A percentile compares a stretch with the other conserved stretches of the same genome.
Conservation (phyloP, 2,888 invertebrate genomes). For the Trilocha varians region DNA sequence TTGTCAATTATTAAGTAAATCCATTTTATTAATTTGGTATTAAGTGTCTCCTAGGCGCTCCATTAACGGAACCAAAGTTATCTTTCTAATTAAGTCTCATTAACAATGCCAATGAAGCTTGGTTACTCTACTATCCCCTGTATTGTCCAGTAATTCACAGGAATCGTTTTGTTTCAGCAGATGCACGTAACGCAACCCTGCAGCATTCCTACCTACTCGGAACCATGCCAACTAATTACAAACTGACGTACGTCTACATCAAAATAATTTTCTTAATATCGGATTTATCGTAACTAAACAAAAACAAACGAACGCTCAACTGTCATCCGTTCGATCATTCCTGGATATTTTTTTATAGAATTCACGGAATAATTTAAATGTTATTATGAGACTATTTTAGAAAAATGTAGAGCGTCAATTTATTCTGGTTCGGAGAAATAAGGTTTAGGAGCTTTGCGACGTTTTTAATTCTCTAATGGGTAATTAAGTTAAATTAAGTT, state of each 20-base stretch:
- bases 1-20: too few relatives aligned
- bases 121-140: conserved; percentile 34
- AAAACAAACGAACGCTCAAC: not conserved
- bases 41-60: too few relatives aligned
- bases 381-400: too few relatives aligned
- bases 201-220: conserved; percentile 59
- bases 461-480: too few relatives aligned
- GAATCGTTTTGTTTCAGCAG: conserved; percentile 62
- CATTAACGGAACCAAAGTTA: too few relatives aligned
- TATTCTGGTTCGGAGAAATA: too few relatives aligned
- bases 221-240: conserved; percentile 60
- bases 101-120: conserved; percentile 9
- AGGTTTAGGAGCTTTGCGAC: too few relatives aligned
- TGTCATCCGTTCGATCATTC: too few relatives aligned
- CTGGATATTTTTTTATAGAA: not conserved
- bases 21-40: too few relatives aligned
- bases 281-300: conserved; percentile 4
- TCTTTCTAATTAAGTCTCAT: conserved; percentile 16
- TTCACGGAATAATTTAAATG: too few relatives aligned
- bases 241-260: conserved; percentile 23
- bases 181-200: conserved; percentile 39
- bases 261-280: conserved; percentile 2
- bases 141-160: conserved; percentile 60
- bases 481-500: too few relatives aligned
- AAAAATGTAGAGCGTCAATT: too few relatives aligned